These are phyloP conservation scores for Ganaspis brasiliensis DNA, from an alignment of 2,888 invertebrate genomes.

Conservation along the genomic window DNA sequence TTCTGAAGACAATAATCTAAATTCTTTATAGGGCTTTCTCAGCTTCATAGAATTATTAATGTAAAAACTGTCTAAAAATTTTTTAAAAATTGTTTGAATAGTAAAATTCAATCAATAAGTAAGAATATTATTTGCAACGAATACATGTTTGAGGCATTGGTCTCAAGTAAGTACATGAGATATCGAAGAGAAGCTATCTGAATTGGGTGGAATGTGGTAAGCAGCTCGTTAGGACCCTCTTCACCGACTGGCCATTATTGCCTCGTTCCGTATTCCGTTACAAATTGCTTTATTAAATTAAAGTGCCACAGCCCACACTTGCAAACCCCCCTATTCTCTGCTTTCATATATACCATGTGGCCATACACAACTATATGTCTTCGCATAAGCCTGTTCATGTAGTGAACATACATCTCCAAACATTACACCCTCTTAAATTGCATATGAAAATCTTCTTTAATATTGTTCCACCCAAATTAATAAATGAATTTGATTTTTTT, in stretches of 20 bases:
- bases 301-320: slow-evolving; percentile 77
- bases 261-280: slow-evolving; percentile 81
- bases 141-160: slow-evolving; percentile 37
- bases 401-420: slow-evolving; percentile 24
- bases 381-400: slow-evolving; percentile 47
- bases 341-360: slow-evolving; percentile 47
- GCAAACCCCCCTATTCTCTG: slow-evolving; percentile 51
- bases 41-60: too few species aligned
- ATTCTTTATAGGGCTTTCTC: too few species aligned
- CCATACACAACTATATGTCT: slow-evolving; percentile 52
- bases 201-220: slow-evolving; percentile 76
- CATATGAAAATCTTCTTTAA: slow-evolving; percentile 53
- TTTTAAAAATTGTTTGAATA: too few species aligned
- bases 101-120: too few species aligned
- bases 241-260: slow-evolving; percentile 79
- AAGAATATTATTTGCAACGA: neutral
- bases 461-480: slow-evolving; percentile 54
- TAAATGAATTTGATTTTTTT: neutral
- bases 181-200: slow-evolving; percentile 58
- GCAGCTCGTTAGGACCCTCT: slow-evolving; percentile 80
- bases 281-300: slow-evolving; percentile 81
- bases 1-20: too few species aligned
- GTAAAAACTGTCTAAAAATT: too few species aligned
- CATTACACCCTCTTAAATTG: slow-evolving; percentile 59
- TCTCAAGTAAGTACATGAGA: slow-evolving; percentile 38